Evolutionary conservation across 2,113 vertebrate species (phyloP).

Genomic region (Campylomormyrus numenius): DNA sequence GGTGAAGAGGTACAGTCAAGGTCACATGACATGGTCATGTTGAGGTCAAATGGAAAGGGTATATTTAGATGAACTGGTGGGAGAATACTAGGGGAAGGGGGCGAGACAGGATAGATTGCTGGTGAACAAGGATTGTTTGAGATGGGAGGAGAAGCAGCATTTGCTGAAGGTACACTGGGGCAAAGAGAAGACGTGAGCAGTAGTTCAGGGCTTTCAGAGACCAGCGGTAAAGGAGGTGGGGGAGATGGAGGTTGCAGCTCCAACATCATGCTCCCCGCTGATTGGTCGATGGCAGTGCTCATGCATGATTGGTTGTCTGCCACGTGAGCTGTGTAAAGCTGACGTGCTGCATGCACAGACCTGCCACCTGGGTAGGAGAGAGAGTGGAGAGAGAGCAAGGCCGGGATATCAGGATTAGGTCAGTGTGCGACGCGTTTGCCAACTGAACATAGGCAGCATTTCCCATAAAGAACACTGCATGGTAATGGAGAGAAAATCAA

Average conservation of each 20-base stretch:
- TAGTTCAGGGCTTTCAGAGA: constrained; percentile 25
- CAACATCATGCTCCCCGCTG: constrained; percentile 30
- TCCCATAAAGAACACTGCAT: background rate
- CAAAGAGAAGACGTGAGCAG: background rate
- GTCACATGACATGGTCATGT: background rate
- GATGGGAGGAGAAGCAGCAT: background rate
- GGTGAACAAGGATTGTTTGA: constrained; percentile 20
- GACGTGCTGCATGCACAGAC: constrained; percentile 1
- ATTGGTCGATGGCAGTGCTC: constrained; percentile 38
- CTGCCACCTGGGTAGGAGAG: constrained; percentile 44
- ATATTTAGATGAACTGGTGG: background rate
- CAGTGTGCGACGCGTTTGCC: background rate
- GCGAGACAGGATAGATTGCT: constrained; percentile 32
- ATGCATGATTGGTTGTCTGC: constrained; percentile 11
- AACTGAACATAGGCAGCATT: background rate
- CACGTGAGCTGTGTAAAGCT: background rate
- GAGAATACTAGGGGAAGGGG: constrained; percentile 12
- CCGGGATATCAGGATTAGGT: background rate
- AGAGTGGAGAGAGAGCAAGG: constrained; percentile 10
- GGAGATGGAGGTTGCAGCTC: constrained; percentile 25
- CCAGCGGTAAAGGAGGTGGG: constrained; percentile 28
- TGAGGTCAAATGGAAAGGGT: background rate
- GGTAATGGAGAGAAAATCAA: background rate
- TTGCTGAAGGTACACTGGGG: background rate
- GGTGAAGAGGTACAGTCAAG: background rate